A percentile compares a stretch with the other conserved stretches of the same genome.
Evolutionary conservation across 92 coral and sea anemone genomes (phyloP).

Genomic region (Isaurus tuberculatus): DNA sequence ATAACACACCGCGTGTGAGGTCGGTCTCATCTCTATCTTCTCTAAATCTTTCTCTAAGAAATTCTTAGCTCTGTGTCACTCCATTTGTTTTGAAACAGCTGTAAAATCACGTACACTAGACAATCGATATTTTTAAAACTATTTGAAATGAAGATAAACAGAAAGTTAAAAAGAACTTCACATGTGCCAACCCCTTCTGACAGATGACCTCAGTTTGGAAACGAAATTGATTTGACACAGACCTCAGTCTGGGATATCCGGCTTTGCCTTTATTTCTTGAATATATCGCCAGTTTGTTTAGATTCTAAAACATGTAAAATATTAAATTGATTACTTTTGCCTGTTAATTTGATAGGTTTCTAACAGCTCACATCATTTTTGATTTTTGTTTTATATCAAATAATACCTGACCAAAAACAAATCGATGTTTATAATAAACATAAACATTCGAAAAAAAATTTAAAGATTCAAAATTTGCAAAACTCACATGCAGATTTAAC

Average conservation of each 20-base stretch:
- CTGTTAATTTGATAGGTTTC: neutral
- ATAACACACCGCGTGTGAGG: no score
- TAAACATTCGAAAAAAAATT: neutral
- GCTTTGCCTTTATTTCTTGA: constrained; percentile 91
- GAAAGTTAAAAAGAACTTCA: no score
- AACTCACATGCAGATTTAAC: constrained; percentile 87
- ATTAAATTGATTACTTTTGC: neutral
- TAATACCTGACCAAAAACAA: neutral
- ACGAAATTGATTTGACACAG: neutral
- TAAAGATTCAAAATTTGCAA: no score
- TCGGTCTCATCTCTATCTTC: no score
- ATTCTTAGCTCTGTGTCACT: no score
- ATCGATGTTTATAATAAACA: neutral
- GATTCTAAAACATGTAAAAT: constrained; percentile 66
- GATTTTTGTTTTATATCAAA: neutral
- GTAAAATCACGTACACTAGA: no score
- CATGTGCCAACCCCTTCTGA: no score
- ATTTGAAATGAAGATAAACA: no score
- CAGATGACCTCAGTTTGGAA: neutral
- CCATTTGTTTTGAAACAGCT: no score
- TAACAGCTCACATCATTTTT: neutral
- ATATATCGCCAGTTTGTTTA: constrained; percentile 88
- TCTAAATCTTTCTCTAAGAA: no score
- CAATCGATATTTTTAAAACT: no score
- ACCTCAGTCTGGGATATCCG: constrained; percentile 95